Evolutionary conservation across 1,140 invertebrate genomes (phyloP), one percentile per base, ranked within the genome.

Genomic region (Saxidomus purpurata): DNA sequence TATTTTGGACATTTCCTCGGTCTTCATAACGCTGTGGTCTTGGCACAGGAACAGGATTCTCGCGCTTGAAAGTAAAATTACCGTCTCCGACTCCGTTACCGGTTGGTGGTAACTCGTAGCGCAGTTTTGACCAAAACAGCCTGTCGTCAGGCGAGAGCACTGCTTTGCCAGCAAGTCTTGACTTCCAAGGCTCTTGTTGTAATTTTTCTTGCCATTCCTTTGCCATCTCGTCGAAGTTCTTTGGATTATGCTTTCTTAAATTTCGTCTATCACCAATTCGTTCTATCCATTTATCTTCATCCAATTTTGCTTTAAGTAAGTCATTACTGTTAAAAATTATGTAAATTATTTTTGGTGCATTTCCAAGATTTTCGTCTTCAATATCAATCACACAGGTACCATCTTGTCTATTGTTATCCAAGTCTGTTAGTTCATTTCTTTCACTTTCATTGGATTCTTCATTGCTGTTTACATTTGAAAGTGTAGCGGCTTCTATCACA

Each of bases 31-130:
- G 61, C 8, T 31, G 25, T 31, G 3, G 28, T 8, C 31, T 36
- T 31, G 28, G 31, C 6, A 31, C 17, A 19, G 28, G 25, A 8
- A 1, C 25, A 9, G n/a, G 61, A 34, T 3, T 22, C 4, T 11
- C 25, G 8, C 31, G 61, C 25, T 28, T 67, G 34, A 67, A 67
- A 19, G 61, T 67, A 52, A 77, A 77, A 77, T 77, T 77, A 28
- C 74, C 74, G 25, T 77, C 74, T 2, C 67, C 61, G 34, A 17
- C 31, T 11, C 82, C 82, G 11, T 63, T 67, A 28, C 82, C 82
- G 76, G 90, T 92, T 19, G 84, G 17, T 40, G 91, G 91, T n/a
- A 92, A 49, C 87, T 92, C 91, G 77, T 92, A 92, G 25, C 90
- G 81, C 25, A 92, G 61, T 61, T 92, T 92, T 1, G 90, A 89